Conservation (phyloP, 2,113 vertebrate species). For the Seriola quinqueradiata region DNA sequence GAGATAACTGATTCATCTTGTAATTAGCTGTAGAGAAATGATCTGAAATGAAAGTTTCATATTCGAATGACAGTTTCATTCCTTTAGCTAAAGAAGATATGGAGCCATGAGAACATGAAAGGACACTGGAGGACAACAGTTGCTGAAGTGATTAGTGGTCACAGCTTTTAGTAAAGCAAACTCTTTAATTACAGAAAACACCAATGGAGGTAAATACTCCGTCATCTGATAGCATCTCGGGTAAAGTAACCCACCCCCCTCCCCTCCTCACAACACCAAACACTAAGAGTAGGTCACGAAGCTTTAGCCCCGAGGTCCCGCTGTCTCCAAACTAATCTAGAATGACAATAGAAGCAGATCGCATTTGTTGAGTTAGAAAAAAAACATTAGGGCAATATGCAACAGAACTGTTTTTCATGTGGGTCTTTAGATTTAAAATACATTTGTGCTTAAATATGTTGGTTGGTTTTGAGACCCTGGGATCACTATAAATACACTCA, state of each 20-base stretch:
- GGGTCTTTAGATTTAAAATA: neutral
- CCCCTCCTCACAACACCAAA: slow-evolving; percentile 45
- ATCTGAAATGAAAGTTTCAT: slow-evolving; percentile 20
- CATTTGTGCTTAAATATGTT: too few relatives aligned
- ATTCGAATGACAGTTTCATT: slow-evolving; percentile 12
- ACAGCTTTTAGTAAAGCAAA: slow-evolving; percentile 66
- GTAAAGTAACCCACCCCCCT: slow-evolving; percentile 35
- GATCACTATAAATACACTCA: neutral
- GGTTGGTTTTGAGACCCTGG: neutral
- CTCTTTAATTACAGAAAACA: slow-evolving; percentile 83
- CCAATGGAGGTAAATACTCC: slow-evolving; percentile 73
- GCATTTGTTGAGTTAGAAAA: slow-evolving; percentile 37
- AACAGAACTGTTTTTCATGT: slow-evolving; percentile 4
- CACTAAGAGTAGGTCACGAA: slow-evolving; percentile 56
- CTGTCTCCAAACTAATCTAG: slow-evolving; percentile 58
- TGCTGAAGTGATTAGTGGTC: slow-evolving; percentile 74
- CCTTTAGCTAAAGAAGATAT: neutral
- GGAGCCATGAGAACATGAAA: slow-evolving; percentile 54
- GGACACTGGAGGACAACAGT: slow-evolving; percentile 54
- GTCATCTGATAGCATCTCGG: slow-evolving; percentile 82
- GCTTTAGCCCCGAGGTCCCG: slow-evolving; percentile 55
- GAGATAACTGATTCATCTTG: slow-evolving; percentile 33
- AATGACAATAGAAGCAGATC: slow-evolving; percentile 64
- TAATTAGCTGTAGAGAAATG: slow-evolving; percentile 38
- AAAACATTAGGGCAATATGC: slow-evolving; percentile 28